These are phyloP conservation scores for Tragelaphus imberbis DNA, from an alignment of 2,113 vertebrate genomes.

Conservation along the genomic window DNA sequence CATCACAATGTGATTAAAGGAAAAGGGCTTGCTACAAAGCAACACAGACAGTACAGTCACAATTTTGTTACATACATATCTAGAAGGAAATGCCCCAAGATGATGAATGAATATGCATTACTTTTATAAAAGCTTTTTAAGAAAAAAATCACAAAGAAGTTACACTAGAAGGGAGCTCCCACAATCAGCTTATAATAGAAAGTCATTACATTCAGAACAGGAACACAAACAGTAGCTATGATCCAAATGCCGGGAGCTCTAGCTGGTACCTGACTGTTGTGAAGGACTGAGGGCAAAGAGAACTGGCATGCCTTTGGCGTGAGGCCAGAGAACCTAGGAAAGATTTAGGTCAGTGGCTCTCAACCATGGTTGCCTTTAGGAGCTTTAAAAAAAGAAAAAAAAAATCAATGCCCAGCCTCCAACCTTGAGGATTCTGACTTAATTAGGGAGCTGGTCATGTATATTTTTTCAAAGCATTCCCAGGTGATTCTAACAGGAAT, in stretches of 20 bases:
- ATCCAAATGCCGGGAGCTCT: conserved; percentile 5
- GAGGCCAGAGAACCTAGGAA: conserved; percentile 11
- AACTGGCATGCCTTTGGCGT: background rate
- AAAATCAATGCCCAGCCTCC: background rate
- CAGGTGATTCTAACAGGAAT: background rate
- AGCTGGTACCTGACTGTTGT: background rate
- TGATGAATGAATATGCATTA: background rate
- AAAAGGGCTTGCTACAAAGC: conserved; percentile 19
- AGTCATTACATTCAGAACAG: conserved; percentile 39
- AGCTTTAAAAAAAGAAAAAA: background rate
- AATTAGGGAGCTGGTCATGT: background rate
- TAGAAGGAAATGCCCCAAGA: background rate
- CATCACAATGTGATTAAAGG: conserved; percentile 15
- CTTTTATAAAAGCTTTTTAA: conserved; percentile 31
- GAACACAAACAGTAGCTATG: background rate
- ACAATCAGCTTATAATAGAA: conserved; percentile 24
- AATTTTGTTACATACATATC: background rate
- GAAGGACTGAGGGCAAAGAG: background rate
- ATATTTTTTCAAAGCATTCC: background rate
- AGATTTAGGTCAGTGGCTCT: conserved; percentile 51
- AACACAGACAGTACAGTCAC: background rate
- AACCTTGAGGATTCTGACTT: background rate
- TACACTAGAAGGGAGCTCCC: conserved; percentile 2
- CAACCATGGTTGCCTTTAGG: conserved; percentile 10
- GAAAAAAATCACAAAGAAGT: conserved; percentile 13